These are phyloP conservation scores for Pseudobourletiella spinata DNA, from an alignment of 1,140 invertebrate genomes.

Conservation along the genomic window DNA sequence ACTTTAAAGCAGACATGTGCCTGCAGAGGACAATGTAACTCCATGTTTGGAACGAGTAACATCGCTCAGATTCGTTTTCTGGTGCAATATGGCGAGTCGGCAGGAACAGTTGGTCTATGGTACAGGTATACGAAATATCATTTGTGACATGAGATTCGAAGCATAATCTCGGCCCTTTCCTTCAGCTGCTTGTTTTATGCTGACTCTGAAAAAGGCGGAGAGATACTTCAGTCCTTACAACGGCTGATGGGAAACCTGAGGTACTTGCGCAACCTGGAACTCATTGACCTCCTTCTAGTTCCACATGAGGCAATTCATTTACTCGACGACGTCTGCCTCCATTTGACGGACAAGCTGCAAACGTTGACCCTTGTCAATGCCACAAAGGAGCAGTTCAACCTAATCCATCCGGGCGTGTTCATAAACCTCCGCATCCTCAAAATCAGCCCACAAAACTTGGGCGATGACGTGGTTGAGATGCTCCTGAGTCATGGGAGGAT, in stretches of 20 bases:
- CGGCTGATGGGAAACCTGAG: slow-evolving; percentile 59
- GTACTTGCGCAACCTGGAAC: slow-evolving; percentile 54
- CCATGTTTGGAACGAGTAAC: slow-evolving; percentile 45
- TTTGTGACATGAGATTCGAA: no score
- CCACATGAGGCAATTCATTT: slow-evolving; percentile 55
- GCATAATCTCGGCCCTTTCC: no score
- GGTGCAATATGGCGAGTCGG: slow-evolving; percentile 58
- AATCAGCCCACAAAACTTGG: slow-evolving; percentile 66
- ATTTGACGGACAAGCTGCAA: slow-evolving; percentile 54
- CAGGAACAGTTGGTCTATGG: slow-evolving; percentile 50
- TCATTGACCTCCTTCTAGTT: slow-evolving; percentile 69
- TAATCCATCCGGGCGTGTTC: slow-evolving; percentile 68
- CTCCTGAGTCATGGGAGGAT: slow-evolving; percentile 54
- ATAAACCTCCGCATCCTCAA: slow-evolving; percentile 49
- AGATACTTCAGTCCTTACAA: slow-evolving; percentile 58
- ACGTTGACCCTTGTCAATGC: slow-evolving; percentile 63
- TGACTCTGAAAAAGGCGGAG: no score
- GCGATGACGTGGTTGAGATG: slow-evolving; percentile 62
- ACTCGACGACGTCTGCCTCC: slow-evolving; percentile 61
- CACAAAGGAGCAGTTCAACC: slow-evolving; percentile 60
- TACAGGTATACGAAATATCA: slow-evolving; percentile 43
- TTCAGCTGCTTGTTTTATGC: no score
- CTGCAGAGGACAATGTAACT: slow-evolving; percentile 24
- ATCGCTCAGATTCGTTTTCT: slow-evolving; percentile 64
- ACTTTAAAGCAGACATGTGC: no score